Evolutionary conservation across 2,888 invertebrate genomes (phyloP).

Genomic region (Miltochrista miniata): DNA sequence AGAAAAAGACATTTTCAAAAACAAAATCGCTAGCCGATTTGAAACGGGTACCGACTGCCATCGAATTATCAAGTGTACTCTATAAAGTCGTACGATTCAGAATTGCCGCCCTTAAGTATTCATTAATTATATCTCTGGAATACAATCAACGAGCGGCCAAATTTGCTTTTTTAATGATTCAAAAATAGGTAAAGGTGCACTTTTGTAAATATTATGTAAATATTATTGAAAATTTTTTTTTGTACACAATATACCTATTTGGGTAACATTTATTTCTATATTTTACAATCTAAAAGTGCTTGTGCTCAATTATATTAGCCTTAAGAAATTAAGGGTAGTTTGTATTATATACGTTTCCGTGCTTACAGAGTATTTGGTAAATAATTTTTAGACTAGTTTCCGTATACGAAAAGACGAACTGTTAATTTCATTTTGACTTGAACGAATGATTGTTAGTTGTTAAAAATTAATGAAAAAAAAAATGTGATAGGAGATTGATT

Average conservation of each 20-base stretch:
- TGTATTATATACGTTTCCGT: conserved; percentile 53
- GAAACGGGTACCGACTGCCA: too few relatives aligned
- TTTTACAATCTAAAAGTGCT: conserved; percentile 71
- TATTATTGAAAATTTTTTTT: conserved; percentile 60
- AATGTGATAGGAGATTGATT: conserved; percentile 72
- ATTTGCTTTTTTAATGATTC: conserved; percentile 59
- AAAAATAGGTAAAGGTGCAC: conserved; percentile 56
- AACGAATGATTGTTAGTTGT: conserved; percentile 55
- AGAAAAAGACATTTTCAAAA: too few relatives aligned
- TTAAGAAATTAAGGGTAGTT: conserved; percentile 58
- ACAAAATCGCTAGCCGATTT: too few relatives aligned
- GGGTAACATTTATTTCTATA: conserved; percentile 63
- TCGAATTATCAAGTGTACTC: too few relatives aligned
- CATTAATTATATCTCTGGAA: too few relatives aligned
- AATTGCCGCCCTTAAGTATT: too few relatives aligned
- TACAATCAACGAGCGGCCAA: conserved; percentile 71
- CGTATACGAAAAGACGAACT: conserved; percentile 69
- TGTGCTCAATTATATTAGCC: conserved; percentile 80
- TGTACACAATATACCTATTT: conserved; percentile 47
- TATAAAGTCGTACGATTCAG: too few relatives aligned
- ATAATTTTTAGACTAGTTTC: conserved; percentile 68
- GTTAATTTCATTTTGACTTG: conserved; percentile 64
- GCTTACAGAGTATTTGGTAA: conserved; percentile 49
- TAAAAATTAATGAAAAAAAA: conserved; percentile 55
- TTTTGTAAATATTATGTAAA: conserved; percentile 81